A percentile compares a stretch with the other conserved stretches of the same genome.
These are phyloP conservation scores for Falcaria lacertinaria DNA, from an alignment of 2,888 invertebrate species.

Conservation along the genomic window DNA sequence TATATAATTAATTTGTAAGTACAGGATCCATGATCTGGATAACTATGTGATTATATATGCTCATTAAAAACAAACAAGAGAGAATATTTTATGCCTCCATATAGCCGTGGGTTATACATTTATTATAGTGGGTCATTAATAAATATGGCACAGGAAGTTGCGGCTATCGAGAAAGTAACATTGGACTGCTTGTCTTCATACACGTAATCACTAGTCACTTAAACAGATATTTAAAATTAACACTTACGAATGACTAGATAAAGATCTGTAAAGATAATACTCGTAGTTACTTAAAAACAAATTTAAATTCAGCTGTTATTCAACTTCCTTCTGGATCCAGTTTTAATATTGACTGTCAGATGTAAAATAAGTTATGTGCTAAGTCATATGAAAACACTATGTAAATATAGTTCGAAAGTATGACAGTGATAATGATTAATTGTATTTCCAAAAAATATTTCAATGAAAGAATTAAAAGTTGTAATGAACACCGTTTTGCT, in stretches of 20 bases:
- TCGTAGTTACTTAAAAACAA: not conserved
- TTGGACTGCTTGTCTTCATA: not conserved
- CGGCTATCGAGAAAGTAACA: constrained; percentile 20
- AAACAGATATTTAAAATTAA: constrained; percentile 1
- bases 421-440: constrained; percentile 6
- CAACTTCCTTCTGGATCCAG: not conserved
- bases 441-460: constrained; percentile 10
- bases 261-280: not conserved
- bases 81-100: constrained; percentile 26
- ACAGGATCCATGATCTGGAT: too few species aligned
- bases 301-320: not conserved
- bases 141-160: constrained; percentile 26
- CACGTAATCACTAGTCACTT: not conserved
- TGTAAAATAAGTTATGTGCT: not conserved
- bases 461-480: constrained; percentile 15
- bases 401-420: not conserved
- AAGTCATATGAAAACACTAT: not conserved
- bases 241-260: not conserved
- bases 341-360: not conserved
- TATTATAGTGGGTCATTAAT: too few species aligned
- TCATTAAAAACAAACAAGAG: constrained; percentile 26
- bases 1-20: too few species aligned
- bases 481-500: constrained; percentile 20
- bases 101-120: constrained; percentile 15
- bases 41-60: constrained; percentile 4